These are phyloP conservation scores for Tragopan temminckii DNA, from an alignment of 2,797 vertebrate species.

Conservation along the genomic window DNA sequence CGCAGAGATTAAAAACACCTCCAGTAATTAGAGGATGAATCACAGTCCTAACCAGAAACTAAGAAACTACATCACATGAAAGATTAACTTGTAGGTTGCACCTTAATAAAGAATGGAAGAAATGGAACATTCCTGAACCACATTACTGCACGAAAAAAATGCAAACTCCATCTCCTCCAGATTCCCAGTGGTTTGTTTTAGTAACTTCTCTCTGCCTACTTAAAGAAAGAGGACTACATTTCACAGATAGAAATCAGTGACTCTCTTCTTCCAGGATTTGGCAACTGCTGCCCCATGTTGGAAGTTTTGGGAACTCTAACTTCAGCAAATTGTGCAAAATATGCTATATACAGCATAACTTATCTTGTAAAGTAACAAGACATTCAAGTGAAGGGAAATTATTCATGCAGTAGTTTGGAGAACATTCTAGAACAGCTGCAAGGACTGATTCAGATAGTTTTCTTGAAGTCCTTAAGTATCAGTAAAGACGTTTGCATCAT, in stretches of 20 bases:
- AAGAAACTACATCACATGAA: conserved; percentile 47
- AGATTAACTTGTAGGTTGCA: conserved; percentile 38
- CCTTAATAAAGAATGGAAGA: conserved; percentile 39
- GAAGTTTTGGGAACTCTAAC: conserved; percentile 65
- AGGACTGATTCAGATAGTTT: background rate
- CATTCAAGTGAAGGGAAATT: background rate
- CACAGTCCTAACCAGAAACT: conserved; percentile 57
- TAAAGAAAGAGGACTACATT: conserved; percentile 12
- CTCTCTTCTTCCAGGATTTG: conserved; percentile 58
- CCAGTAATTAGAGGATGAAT: conserved; percentile 54
- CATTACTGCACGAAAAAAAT: background rate
- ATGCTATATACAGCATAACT: background rate
- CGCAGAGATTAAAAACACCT: conserved; percentile 39
- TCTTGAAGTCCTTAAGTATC: background rate
- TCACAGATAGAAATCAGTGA: conserved; percentile 52
- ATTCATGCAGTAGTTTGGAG: background rate
- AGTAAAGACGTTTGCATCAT: background rate
- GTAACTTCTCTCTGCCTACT: conserved; percentile 33
- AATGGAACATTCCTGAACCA: conserved; percentile 35
- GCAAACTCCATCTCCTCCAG: background rate
- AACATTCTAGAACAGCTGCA: conserved; percentile 2
- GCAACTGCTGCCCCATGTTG: conserved; percentile 74
- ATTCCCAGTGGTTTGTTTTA: conserved; percentile 42
- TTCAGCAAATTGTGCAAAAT: conserved; percentile 26
- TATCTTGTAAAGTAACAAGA: background rate